phyloP scores from a whole-genome alignment of 1,140 invertebrate species.

The Daktulosphaira vitifoliae region DNA sequence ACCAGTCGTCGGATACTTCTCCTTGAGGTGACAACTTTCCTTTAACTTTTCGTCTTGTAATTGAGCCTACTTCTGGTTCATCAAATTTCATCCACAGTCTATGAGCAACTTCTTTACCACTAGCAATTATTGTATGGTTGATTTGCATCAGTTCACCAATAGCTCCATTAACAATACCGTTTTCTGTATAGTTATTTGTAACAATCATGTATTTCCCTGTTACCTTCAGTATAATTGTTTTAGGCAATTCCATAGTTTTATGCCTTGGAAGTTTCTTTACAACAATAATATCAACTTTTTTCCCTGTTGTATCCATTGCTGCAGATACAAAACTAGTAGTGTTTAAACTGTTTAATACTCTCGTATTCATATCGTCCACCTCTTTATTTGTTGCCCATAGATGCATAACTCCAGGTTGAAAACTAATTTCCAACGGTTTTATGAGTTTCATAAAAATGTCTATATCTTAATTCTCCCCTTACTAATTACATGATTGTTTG shows the following conservation, averaged over 20 bases:
- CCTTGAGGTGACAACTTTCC: background rate
- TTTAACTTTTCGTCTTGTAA: background rate
- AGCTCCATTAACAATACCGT: constrained; percentile 43
- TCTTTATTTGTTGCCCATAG: too few species aligned
- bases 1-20: background rate
- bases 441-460: background rate
- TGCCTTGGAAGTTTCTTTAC: background rate
- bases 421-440: too few species aligned
- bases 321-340: too few species aligned
- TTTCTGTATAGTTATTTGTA: constrained; percentile 42
- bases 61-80: background rate
- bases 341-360: too few species aligned
- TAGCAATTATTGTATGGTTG: background rate
- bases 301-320: too few species aligned
- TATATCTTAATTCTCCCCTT: background rate
- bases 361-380: too few species aligned
- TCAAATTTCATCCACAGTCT: background rate
- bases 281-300: background rate
- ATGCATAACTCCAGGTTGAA: too few species aligned
- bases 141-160: constrained; percentile 36
- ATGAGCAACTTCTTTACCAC: background rate
- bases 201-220: constrained; percentile 40
- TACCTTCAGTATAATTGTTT: background rate
- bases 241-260: background rate
- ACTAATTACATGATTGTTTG: background rate